Base-by-base conservation (phyloP, 2,888 invertebrate species). In the Melieria crassipennis region DNA sequence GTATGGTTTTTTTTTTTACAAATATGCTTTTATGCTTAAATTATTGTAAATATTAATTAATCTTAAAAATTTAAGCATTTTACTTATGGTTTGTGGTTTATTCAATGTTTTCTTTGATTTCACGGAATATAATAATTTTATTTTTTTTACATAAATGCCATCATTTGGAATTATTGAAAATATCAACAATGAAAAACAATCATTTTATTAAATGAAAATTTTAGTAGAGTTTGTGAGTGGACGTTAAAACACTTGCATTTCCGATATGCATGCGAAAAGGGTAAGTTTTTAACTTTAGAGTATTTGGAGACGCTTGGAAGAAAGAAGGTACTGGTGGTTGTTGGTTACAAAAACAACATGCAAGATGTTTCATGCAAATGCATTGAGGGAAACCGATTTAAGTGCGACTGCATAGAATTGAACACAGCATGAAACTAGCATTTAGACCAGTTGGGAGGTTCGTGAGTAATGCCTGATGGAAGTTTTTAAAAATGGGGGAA, bases 91-190 rank as follows among this genome's bases (percentile, higher is more conserved):
- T 52, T 52, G 11, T 52, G 5, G 52, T 52, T 9, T 52, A 52
- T 52, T 52, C 13, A 52, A 4, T 52, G 52, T 52, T n/a, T 52
- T 52, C 13, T n/a, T 52, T 52, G 13, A 52, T 52, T 52, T 52
- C 30, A 30, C 30, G 30, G 30, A 30, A 30, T 30, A 5, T 5
- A 50, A 50, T 50, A 50, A 10, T 10, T 50, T 50, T 7, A 4
- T n/a, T 52, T 52, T n/a, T 11, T 50, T 50, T 5, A 9, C 13
- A 52, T 52, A 52, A 52, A 52, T 52, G 52, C 52, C 52, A 9
- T 52, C 52, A 52, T n/a, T 52, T 52, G 52, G 52, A 52, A 52
- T 52, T 52, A 52, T 52, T 52, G 11, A 13, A 52, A 30, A 30
- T 30, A 30, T 30, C 30, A 30, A 30, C 30, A 30, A 30, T 30